Conservation (phyloP, 1,140 invertebrate genomes). For the Piezodorus guildinii region DNA sequence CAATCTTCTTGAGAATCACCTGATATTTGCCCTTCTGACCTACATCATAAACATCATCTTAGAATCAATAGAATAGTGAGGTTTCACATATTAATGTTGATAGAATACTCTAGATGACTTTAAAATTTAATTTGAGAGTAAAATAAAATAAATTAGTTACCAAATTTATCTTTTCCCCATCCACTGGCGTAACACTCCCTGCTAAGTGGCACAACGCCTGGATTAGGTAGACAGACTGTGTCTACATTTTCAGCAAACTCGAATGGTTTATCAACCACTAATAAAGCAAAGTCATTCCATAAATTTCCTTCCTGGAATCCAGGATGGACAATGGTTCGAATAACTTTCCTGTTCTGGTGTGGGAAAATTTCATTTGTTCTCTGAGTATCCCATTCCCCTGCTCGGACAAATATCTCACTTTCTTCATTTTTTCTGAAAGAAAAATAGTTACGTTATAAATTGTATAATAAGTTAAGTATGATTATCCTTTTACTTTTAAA, state of each 20-base stretch:
- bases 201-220: conserved; percentile 34
- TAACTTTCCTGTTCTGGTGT: conserved; percentile 57
- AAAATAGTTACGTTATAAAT: too few relatives aligned
- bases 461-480: too few relatives aligned
- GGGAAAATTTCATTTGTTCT: conserved; percentile 54
- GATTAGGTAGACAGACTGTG: conserved; percentile 53
- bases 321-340: conserved; percentile 39
- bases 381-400: conserved; percentile 55
- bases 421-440: neutral
- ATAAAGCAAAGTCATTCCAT: conserved; percentile 54
- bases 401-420: conserved; percentile 26
- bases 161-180: conserved; percentile 60
- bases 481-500: too few relatives aligned
- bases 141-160: conserved; percentile 29
- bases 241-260: conserved; percentile 54
- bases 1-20: conserved; percentile 57
- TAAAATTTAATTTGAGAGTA: too few relatives aligned
- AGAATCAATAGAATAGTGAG: too few relatives aligned
- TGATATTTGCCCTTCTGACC: conserved; percentile 48
- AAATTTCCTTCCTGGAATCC: conserved; percentile 41
- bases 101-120: too few relatives aligned
- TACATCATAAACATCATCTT: conserved; percentile 19
- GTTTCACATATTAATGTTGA: too few relatives aligned
- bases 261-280: conserved; percentile 46
- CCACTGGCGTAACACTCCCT: conserved; percentile 50